Conservation (phyloP, 2,113 vertebrate genomes). For the Danionella cerebrum region DNA sequence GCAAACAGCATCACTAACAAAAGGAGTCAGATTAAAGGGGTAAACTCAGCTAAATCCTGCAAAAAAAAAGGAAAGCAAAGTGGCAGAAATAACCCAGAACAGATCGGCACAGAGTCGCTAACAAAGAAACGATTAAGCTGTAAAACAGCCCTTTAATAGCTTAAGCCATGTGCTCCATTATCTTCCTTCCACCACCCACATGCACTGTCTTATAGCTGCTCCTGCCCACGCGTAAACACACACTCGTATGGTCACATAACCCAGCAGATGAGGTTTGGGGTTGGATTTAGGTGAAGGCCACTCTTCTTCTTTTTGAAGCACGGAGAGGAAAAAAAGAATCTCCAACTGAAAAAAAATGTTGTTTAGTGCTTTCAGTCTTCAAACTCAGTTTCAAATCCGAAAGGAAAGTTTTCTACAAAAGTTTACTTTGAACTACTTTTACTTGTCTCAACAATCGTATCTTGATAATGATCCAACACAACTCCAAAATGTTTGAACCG, state of each 20-base stretch:
- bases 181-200: conserved; percentile 42
- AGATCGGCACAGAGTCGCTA: conserved; percentile 42
- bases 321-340: conserved; percentile 59
- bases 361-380: too few relatives aligned
- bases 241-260: conserved; percentile 41
- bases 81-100: conserved; percentile 47
- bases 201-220: conserved; percentile 28
- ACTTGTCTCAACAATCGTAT: too few relatives aligned
- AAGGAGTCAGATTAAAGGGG: conserved; percentile 61
- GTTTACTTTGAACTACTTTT: too few relatives aligned
- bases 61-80: conserved; percentile 49
- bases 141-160: conserved; percentile 55
- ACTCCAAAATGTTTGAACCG: too few relatives aligned
- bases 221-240: conserved; percentile 26
- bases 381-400: too few relatives aligned
- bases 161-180: conserved; percentile 44
- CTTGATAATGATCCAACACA: too few relatives aligned
- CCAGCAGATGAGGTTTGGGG: conserved; percentile 60
- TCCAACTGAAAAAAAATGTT: too few relatives aligned
- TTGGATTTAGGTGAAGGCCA: conserved; percentile 53
- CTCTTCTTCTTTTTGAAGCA: conserved; percentile 52
- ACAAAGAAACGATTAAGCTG: conserved; percentile 53
- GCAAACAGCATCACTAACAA: conserved; percentile 55
- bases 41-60: conserved; percentile 58
- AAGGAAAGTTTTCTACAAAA: too few relatives aligned